Evolutionary conservation across 2,797 vertebrate species (phyloP), one percentile per base, ranked within the genome.

Genomic region (Schizopygopsis pylzovi): DNA sequence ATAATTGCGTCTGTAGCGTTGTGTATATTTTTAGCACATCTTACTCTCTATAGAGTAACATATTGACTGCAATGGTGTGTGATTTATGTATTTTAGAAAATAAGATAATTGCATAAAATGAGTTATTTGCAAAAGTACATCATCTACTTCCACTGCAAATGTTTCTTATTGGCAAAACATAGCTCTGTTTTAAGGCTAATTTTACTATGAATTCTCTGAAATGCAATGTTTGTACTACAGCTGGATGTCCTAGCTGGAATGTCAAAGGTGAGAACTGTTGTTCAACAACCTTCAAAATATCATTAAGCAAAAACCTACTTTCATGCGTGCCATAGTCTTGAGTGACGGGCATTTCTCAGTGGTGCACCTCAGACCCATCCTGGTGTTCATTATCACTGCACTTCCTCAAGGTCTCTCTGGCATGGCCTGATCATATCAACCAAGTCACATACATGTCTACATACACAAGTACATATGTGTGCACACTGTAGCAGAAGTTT

Each of bases 161-260:
- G 54, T 80, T 47, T 56, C 63, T 63, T 61, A 72, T 75, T 85
- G 78, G 56, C 84, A 75, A 70, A 67, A 54, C 37, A 28, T 13
- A 85, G 82, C 41, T 71, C 28, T 88, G n/a, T 85, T 85, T 49
- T 41, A 80, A 88, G 82, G 72, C 65, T 73, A 68, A 68, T 86
- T 92, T 92, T 92, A 65, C 75, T 80, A 85, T 81, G 86, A 89
- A 89, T 88, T 79, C 20, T 86, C 92, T 95, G 85, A 94, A 95
- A 89, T 91, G 92, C 91, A 94, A 95, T 87, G 92, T 96, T 95
- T 96, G 92, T 93, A 95, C 91, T 94, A 93, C 94, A 96, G 95
- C 95, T 93, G 95, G 95, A 95, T 94, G 94, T 94, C 93, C 95
- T 94, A 96, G 95, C 94, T 96, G 96, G 95, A 96, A 95, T 95